Evolutionary conservation across 2,113 vertebrate species (phyloP).

Genomic region (Xenopus tropicalis): DNA sequence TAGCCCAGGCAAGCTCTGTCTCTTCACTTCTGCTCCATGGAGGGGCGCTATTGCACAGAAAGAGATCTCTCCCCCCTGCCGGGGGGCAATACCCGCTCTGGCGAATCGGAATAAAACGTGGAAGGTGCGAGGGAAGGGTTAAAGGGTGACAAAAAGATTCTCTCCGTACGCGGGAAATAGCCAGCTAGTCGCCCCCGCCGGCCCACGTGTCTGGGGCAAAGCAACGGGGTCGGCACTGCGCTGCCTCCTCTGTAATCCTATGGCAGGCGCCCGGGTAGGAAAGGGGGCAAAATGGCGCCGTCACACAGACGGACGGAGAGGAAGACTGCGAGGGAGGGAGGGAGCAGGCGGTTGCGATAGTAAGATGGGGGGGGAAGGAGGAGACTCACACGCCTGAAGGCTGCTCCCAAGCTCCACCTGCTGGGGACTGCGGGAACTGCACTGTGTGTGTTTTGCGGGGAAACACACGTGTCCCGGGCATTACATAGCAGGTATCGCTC

Average conservation of each 20-base stretch:
- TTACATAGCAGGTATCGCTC: no score
- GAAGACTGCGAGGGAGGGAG: slow-evolving; percentile 42
- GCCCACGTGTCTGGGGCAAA: neutral
- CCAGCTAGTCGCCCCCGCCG: neutral
- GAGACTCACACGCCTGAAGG: neutral
- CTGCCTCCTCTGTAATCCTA: slow-evolving; percentile 5
- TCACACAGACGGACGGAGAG: slow-evolving; percentile 41
- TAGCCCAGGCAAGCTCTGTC: no score
- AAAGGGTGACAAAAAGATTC: neutral
- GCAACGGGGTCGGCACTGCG: neutral
- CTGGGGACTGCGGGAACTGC: neutral
- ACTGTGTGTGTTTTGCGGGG: neutral
- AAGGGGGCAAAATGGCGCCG: slow-evolving; percentile 42
- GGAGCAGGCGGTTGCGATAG: neutral
- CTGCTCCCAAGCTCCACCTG: slow-evolving; percentile 36
- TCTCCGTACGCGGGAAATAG: neutral
- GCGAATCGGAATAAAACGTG: neutral
- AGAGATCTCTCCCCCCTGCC: neutral
- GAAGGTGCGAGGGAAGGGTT: neutral
- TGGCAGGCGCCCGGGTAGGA: slow-evolving; percentile 20
- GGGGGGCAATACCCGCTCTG: slow-evolving; percentile 13
- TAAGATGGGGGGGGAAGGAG: slow-evolving; percentile 18
- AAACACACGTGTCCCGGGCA: neutral
- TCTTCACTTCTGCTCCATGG: neutral
- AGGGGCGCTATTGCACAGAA: neutral